Evolutionary conservation across 2,113 vertebrate genomes (phyloP), one percentile per base, ranked within the genome.

Genomic region (Furnarius figulus): DNA sequence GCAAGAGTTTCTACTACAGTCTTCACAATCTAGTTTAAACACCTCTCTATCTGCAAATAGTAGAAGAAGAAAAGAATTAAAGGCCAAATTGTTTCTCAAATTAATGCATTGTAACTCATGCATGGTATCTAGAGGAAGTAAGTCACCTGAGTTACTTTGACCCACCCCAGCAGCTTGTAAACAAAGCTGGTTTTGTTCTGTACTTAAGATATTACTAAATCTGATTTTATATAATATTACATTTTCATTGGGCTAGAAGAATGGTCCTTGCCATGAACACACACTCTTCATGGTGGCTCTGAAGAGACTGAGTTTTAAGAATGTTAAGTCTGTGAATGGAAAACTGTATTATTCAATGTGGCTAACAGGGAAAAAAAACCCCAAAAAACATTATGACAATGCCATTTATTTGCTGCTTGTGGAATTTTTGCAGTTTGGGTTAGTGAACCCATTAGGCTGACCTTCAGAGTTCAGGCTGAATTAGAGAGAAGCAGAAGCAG

Each of bases 1-100:
- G 58, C 62, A 97, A 95, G 96, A 68, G 40, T 74, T 94, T 88
- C 77, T 86, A 94, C 77, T 94, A 35, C 35, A 49, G 81, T 66
- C 56, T 75, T 93, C 62, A 77, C 52, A 89, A 86, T 95, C 46
- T 92, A 93, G 88, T 92, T 96, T 84, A 87, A 91, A 92, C 31
- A 78, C 22, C 6, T 86, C 33, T 87, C 59, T 79, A 66, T 94
- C 93, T 81, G 56, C 50, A 95, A 97, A 92, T 71, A 78, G 53
- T 66, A 59, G 27, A 63, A 40, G 30, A 39, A 89, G 52, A 42
- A 55, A 73, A 70, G 58, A 75, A 12, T 9, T 70, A 87, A 90
- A 79, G 55, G 65, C 14, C 3, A 66, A 58, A 90, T 90, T 81
- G 24, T 56, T 93, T 85, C 66, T 83, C 8, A 47, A 92, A 78